Evolutionary conservation across 1,140 invertebrate genomes (phyloP).

Genomic region (Helicoverpa zea): DNA sequence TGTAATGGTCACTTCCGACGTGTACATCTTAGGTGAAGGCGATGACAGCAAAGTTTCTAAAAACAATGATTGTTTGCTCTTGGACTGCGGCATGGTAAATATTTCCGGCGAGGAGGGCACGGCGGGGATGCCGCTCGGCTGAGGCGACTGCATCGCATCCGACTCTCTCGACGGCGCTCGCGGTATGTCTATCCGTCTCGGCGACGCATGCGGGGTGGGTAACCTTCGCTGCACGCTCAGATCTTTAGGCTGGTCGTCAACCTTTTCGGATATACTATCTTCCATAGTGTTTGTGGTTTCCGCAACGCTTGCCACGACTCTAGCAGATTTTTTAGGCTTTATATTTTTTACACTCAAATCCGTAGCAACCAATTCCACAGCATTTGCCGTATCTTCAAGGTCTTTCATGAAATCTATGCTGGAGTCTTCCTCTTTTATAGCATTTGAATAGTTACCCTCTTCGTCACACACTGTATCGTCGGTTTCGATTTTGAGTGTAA

Average conservation of each 20-base stretch:
- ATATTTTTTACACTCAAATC: conserved; percentile 82
- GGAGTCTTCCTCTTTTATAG: conserved; percentile 27
- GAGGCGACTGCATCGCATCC: conserved; percentile 89
- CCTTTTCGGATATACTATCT: conserved; percentile 78
- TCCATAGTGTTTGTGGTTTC: conserved; percentile 74
- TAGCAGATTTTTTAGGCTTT: conserved; percentile 55
- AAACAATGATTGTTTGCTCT: conserved; percentile 87
- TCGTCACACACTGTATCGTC: conserved; percentile 24
- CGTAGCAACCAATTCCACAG: conserved; percentile 81
- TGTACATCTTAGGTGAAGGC: conserved; percentile 86
- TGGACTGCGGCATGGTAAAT: conserved; percentile 83
- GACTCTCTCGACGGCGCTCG: conserved; percentile 88
- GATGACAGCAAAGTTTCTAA: conserved; percentile 87
- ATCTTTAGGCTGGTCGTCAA: conserved; percentile 88
- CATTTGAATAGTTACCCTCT: conserved; percentile 11
- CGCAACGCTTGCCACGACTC: conserved; percentile 61
- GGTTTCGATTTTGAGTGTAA: conserved; percentile 27
- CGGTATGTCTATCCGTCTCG: conserved; percentile 78
- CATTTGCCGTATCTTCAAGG: conserved; percentile 55
- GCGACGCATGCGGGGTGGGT: conserved; percentile 81
- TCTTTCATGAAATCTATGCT: conserved; percentile 59
- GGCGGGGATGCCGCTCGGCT: conserved; percentile 89
- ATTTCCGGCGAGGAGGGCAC: conserved; percentile 88
- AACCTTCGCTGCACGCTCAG: conserved; percentile 86
- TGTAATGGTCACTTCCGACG: conserved; percentile 87